Evolutionary conservation across 2,113 vertebrate genomes (phyloP).

Genomic region (Chrysochloris asiatica): DNA sequence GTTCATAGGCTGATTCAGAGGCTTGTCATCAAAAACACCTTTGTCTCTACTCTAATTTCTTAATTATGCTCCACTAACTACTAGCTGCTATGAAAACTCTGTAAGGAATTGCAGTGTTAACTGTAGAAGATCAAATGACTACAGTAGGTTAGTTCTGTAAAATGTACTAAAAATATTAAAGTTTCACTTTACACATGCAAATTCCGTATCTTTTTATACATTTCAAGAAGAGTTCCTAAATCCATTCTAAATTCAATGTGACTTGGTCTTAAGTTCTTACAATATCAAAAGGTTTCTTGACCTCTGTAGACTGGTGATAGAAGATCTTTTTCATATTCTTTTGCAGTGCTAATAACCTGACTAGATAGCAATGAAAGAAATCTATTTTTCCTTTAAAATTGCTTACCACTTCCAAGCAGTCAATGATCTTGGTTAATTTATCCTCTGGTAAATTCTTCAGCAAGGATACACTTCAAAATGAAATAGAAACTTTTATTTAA

Average conservation of each 20-base stretch:
- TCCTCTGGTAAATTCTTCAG: slow-evolving; percentile 93
- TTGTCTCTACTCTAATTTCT: slow-evolving; percentile 23
- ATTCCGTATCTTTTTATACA: slow-evolving; percentile 42
- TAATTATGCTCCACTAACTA: slow-evolving; percentile 3
- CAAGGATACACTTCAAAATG: slow-evolving; percentile 90
- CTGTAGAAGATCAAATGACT: slow-evolving; percentile 59
- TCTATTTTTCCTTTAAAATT: slow-evolving; percentile 44
- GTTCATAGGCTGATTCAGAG: slow-evolving; percentile 20
- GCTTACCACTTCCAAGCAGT: slow-evolving; percentile 96
- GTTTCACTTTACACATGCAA: slow-evolving; percentile 54
- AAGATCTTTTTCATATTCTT: slow-evolving; percentile 27
- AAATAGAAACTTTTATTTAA: slow-evolving; percentile 60
- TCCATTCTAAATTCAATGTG: neutral
- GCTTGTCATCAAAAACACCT: neutral
- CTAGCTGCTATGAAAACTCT: slow-evolving; percentile 38
- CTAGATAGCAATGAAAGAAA: slow-evolving; percentile 6
- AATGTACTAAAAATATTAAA: slow-evolving; percentile 60
- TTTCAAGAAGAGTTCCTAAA: slow-evolving; percentile 16
- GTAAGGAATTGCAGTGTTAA: slow-evolving; percentile 48
- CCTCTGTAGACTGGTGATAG: neutral
- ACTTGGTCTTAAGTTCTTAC: neutral
- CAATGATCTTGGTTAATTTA: slow-evolving; percentile 93
- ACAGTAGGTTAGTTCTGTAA: slow-evolving; percentile 45
- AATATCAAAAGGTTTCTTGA: neutral
- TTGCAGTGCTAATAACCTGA: neutral